Evolutionary conservation across 1,140 invertebrate species (phyloP).

Genomic region (Eriosoma lanigerum): DNA sequence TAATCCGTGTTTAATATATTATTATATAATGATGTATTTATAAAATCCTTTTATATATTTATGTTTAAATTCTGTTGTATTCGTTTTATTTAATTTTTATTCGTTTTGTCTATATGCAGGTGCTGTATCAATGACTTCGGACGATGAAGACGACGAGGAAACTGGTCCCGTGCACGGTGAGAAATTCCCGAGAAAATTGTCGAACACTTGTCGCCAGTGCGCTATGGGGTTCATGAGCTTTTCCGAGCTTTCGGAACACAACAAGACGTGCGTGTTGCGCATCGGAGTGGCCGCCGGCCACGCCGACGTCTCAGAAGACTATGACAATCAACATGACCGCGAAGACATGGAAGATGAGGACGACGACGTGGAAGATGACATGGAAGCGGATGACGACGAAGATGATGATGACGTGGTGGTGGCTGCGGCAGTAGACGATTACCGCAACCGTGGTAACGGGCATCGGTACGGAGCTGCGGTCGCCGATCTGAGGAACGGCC

Average conservation of each 20-base stretch:
- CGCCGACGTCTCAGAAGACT: constrained; percentile 5
- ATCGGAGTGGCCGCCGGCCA: constrained; percentile 50
- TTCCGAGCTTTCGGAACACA: constrained; percentile 55
- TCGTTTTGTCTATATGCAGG: constrained; percentile 53
- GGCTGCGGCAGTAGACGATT: constrained; percentile 62
- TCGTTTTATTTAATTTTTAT: neutral
- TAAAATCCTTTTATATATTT: too few species aligned
- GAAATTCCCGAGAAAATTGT: constrained; percentile 46
- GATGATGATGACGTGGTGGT: constrained; percentile 65
- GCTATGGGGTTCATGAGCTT: constrained; percentile 54
- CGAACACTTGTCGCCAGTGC: constrained; percentile 54
- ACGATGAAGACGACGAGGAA: constrained; percentile 42
- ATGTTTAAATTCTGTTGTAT: too few species aligned
- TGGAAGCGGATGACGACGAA: constrained; percentile 71
- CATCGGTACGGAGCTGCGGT: constrained; percentile 53
- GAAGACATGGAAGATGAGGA: constrained; percentile 66
- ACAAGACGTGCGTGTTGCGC: constrained; percentile 54
- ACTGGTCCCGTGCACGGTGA: constrained; percentile 39
- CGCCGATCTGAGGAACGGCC: constrained; percentile 54
- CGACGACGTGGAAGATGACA: constrained; percentile 60
- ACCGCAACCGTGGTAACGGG: constrained; percentile 59
- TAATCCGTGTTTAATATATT: too few species aligned
- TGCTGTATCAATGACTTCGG: constrained; percentile 53
- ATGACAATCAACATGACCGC: constrained; percentile 64
- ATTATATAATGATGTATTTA: too few species aligned